Evolutionary conservation across 1,140 invertebrate genomes (phyloP).

Genomic region (Heliconius eleuchia): DNA sequence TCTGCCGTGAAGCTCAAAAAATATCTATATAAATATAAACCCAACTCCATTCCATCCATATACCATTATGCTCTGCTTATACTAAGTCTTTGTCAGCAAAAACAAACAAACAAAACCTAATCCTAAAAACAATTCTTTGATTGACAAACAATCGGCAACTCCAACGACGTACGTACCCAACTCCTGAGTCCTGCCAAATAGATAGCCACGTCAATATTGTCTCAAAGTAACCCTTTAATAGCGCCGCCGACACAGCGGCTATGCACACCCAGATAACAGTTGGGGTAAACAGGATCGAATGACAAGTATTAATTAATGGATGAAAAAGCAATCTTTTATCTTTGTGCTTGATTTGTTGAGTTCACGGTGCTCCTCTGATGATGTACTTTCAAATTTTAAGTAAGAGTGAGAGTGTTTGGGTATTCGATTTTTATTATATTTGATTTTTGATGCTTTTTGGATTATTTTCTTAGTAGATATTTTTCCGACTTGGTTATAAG

Average conservation of each 20-base stretch:
- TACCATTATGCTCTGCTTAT: too few species aligned
- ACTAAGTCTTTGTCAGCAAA: not conserved
- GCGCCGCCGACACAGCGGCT: slow-evolving; percentile 37
- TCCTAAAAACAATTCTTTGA: slow-evolving; percentile 3
- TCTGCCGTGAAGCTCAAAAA: too few species aligned
- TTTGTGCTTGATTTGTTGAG: slow-evolving; percentile 27
- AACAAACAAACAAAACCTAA: not conserved
- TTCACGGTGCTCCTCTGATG: not conserved
- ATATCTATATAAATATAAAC: too few species aligned
- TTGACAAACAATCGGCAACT: slow-evolving; percentile 30
- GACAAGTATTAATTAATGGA: slow-evolving; percentile 44
- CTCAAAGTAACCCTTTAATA: slow-evolving; percentile 40
- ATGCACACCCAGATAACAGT: slow-evolving; percentile 36
- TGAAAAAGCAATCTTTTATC: slow-evolving; percentile 29
- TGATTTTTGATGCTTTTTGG: not conserved
- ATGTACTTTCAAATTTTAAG: not conserved
- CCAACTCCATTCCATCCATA: too few species aligned
- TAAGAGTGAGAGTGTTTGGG: not conserved
- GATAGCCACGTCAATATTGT: slow-evolving; percentile 40
- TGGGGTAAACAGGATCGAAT: slow-evolving; percentile 40
- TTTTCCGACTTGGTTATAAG: not conserved
- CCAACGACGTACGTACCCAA: slow-evolving; percentile 23
- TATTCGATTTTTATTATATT: not conserved
- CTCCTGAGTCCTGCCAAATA: slow-evolving; percentile 34
- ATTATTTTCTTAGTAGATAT: too few species aligned